These are phyloP conservation scores for Rhingia campestris DNA, from an alignment of 2,888 invertebrate genomes.

Conservation along the genomic window DNA sequence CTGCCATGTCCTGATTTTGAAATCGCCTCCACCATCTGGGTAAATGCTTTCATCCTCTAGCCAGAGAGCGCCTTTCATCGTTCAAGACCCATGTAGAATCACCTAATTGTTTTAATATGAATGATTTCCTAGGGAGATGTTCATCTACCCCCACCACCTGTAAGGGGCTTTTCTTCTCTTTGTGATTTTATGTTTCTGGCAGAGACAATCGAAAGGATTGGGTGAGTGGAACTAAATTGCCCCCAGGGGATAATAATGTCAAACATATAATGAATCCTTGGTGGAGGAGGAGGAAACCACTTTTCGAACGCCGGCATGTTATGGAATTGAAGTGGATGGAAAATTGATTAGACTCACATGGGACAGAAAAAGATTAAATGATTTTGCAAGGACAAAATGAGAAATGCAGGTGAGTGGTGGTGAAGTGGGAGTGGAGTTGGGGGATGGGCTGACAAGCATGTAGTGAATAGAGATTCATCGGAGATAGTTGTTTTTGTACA, in stretches of 20 bases:
- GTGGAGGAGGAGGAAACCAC: conserved; percentile 8
- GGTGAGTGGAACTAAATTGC: conserved; percentile 22
- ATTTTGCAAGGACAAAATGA: conserved; percentile 10
- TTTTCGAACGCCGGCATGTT: conserved; percentile 15
- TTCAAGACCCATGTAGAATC: conserved; percentile 14
- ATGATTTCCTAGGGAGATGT: conserved; percentile 29
- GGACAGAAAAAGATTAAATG: conserved; percentile 16
- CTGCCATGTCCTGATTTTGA: conserved; percentile 52
- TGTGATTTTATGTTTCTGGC: conserved; percentile 23
- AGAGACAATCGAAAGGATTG: conserved; percentile 46
- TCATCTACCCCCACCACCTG: not conserved
- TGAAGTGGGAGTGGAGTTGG: not conserved
- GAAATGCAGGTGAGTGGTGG: conserved; percentile 3
- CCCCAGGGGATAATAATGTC: conserved; percentile 42
- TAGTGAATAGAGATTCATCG: not conserved
- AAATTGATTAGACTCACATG: conserved; percentile 53
- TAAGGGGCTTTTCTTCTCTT: not conserved
- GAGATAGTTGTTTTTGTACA: not conserved
- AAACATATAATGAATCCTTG: conserved; percentile 53
- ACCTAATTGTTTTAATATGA: conserved; percentile 65
- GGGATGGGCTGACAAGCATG: not conserved
- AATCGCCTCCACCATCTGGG: conserved; percentile 28
- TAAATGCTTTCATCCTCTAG: conserved; percentile 7
- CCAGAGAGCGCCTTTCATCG: not conserved
- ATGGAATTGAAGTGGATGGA: conserved; percentile 20